Evolutionary conservation across 2,888 invertebrate genomes (phyloP).

Genomic region (Cerastoderma edule): DNA sequence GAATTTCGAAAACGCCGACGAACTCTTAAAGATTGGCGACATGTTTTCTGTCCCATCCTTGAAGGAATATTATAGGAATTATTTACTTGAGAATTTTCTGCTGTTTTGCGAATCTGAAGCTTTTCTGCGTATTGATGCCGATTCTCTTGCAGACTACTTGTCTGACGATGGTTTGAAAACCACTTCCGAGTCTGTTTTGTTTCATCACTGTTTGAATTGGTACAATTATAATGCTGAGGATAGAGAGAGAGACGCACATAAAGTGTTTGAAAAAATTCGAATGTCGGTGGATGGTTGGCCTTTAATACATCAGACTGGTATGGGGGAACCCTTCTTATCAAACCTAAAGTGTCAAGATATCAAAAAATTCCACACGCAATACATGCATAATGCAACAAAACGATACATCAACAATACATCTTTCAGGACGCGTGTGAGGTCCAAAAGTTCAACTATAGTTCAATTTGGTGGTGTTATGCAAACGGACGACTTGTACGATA

Average conservation of each 20-base stretch:
- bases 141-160: conserved; percentile 60
- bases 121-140: conserved; percentile 62
- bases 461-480: conserved; percentile 64
- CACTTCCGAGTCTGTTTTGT: conserved; percentile 61
- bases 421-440: conserved; percentile 59
- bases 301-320: conserved; percentile 49
- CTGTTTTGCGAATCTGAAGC: conserved; percentile 63
- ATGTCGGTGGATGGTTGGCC: conserved; percentile 57
- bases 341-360: conserved; percentile 56
- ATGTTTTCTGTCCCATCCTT: conserved; percentile 59
- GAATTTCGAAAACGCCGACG: conserved; percentile 67
- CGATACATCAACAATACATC: conserved; percentile 48
- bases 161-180: conserved; percentile 62
- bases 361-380: conserved; percentile 49
- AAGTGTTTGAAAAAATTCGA: conserved; percentile 62
- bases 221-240: conserved; percentile 59
- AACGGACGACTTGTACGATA: conserved; percentile 47
- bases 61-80: conserved; percentile 62
- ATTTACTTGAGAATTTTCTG: conserved; percentile 62
- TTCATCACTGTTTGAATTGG: conserved; percentile 63
- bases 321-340: conserved; percentile 53
- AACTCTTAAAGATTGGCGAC: conserved; percentile 63
- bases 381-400: conserved; percentile 54
- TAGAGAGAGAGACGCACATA: conserved; percentile 49
- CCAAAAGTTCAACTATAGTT: conserved; percentile 52